A percentile compares a stretch with the other conserved stretches of the same genome.
Conservation (phyloP, 2,113 vertebrate genomes). For the Leptobrachium leishanense region DNA sequence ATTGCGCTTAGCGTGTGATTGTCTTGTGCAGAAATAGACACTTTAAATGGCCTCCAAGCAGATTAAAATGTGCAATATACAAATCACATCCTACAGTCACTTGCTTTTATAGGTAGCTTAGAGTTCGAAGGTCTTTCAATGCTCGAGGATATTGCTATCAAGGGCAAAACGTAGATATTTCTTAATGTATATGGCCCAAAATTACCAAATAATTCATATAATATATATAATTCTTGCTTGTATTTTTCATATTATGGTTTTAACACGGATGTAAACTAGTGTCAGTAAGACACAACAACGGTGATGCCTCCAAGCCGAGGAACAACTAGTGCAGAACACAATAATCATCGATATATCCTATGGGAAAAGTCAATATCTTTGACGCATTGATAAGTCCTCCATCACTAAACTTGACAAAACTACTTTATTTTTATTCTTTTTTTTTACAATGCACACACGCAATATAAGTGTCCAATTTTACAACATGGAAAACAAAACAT, state of each 20-base stretch:
- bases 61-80: constrained; percentile 25
- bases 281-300: background rate
- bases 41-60: constrained; percentile 1
- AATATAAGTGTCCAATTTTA: background rate
- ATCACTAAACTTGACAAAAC: constrained; percentile 4
- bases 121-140: constrained; percentile 13
- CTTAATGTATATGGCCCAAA: too few relatives aligned
- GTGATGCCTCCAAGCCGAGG: background rate
- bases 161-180: too few relatives aligned
- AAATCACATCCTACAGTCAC: background rate
- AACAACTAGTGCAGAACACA: background rate
- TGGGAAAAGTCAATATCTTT: background rate
- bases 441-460: background rate
- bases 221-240: too few relatives aligned
- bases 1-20: constrained; percentile 19
- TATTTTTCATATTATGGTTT: background rate
- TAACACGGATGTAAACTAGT: background rate
- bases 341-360: constrained; percentile 1
- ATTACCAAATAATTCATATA: too few relatives aligned
- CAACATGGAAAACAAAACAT: background rate
- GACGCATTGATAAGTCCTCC: constrained; percentile 6
- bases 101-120: background rate
- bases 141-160: background rate
- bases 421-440: background rate
- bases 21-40: constrained; percentile 31